Percentiles rank a stretch among this genome's conserved stretches.
phyloP scores from a whole-genome alignment of 2,113 vertebrate genomes.

The Eulemur rufifrons region DNA sequence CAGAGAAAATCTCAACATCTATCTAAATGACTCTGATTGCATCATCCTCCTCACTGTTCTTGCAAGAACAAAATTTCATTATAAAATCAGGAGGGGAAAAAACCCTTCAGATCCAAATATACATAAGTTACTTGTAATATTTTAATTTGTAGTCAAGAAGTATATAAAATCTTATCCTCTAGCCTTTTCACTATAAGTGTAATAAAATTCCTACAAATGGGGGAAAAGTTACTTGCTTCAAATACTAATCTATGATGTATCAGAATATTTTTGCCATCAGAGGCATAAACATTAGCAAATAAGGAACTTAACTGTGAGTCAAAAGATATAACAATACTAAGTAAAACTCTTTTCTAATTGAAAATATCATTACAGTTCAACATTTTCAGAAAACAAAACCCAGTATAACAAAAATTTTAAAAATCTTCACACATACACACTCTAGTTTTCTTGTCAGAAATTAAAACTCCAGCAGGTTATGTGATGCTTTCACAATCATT shows the following conservation, averaged over 20 bases:
- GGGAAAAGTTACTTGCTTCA: slow-evolving; percentile 17
- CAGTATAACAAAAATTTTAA: background rate
- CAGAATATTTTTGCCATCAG: slow-evolving; percentile 42
- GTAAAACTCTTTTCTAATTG: slow-evolving; percentile 23
- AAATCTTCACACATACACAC: slow-evolving; percentile 40
- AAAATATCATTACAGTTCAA: slow-evolving; percentile 49
- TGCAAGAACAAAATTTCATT: background rate
- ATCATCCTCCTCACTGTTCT: background rate
- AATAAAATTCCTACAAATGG: slow-evolving; percentile 20
- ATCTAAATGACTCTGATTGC: background rate
- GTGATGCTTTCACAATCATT: background rate
- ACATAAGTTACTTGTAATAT: background rate
- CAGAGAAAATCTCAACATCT: background rate
- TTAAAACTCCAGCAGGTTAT: slow-evolving; percentile 16
- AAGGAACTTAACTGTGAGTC: slow-evolving; percentile 29
- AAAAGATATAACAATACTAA: slow-evolving; percentile 14
- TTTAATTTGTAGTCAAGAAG: slow-evolving; percentile 29
- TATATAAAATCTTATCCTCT: background rate
- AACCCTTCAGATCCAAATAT: slow-evolving; percentile 12
- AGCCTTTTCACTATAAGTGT: background rate
- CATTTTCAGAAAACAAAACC: slow-evolving; percentile 62
- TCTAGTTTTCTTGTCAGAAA: slow-evolving; percentile 29
- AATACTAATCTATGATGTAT: background rate
- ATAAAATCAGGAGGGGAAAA: slow-evolving; percentile 3
- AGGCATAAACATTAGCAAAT: slow-evolving; percentile 30